Conservation (phyloP, 2,797 vertebrate species). For the Pantherophis vulpinus region DNA sequence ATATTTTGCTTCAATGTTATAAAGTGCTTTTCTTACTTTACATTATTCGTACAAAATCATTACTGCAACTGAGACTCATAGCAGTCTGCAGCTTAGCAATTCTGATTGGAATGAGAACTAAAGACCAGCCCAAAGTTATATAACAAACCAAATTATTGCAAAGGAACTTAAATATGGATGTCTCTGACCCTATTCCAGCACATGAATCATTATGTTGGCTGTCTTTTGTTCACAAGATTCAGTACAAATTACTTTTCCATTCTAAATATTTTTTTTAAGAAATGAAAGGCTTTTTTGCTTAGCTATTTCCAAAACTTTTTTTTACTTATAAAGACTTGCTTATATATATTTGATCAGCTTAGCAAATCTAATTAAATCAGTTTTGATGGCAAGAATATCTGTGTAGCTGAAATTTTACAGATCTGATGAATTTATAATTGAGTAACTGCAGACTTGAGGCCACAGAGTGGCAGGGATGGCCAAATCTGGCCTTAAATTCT, state of each 20-base stretch:
- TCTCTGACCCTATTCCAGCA: not conserved
- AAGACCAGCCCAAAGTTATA: not conserved
- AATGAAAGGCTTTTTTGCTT: not conserved
- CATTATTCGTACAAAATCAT: not conserved
- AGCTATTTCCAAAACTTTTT: not conserved
- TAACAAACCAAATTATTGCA: not conserved
- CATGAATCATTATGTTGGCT: not conserved
- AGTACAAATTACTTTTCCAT: not conserved
- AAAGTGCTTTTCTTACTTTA: not conserved
- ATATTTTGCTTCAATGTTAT: not conserved
- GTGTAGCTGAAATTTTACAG: not conserved
- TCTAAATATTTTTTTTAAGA: not conserved
- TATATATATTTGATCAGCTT: not conserved
- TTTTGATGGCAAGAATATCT: conserved; percentile 8
- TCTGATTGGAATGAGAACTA: not conserved
- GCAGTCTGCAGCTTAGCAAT: not conserved
- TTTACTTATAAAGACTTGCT: not conserved
- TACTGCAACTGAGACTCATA: not conserved
- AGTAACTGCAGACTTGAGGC: not conserved
- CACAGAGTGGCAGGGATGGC: not conserved
- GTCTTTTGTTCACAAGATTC: not conserved
- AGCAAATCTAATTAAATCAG: conserved; percentile 21
- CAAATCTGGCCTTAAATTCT: too few species aligned
- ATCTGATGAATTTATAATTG: conserved; percentile 13
- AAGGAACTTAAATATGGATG: not conserved